phyloP scores from a whole-genome alignment of 1,140 invertebrate species.

The Neodiprion fabricii region DNA sequence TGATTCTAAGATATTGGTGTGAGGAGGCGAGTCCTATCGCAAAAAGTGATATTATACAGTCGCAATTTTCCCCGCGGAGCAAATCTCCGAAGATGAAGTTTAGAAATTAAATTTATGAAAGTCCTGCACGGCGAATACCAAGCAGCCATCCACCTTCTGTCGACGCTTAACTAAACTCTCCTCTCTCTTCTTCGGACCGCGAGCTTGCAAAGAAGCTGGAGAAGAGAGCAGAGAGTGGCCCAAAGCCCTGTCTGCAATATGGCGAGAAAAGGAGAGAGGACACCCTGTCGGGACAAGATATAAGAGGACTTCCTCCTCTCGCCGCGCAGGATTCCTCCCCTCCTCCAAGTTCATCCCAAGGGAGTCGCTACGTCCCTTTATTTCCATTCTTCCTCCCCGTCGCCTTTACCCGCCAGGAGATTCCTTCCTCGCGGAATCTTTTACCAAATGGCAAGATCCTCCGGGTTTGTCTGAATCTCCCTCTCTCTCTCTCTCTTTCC shows the following conservation, averaged over 20 bases:
- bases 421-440: not conserved
- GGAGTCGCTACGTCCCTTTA: not conserved
- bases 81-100: conserved; percentile 24
- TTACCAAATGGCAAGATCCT: conserved; percentile 2
- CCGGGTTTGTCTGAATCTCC: not conserved
- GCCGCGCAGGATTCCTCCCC: not conserved
- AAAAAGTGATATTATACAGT: not conserved
- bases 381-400: not conserved
- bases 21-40: not conserved
- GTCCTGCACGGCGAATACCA: conserved; percentile 37
- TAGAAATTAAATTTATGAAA: conserved; percentile 44
- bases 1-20: not conserved
- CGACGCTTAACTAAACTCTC: conserved; percentile 5
- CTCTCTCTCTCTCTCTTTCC: too few species aligned
- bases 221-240: not conserved
- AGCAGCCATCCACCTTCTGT: conserved; percentile 15
- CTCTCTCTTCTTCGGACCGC: not conserved
- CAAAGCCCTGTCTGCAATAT: not conserved
- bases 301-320: not conserved
- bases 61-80: conserved; percentile 18
- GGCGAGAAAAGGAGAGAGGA: not conserved
- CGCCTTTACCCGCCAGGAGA: not conserved
- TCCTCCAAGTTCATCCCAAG: not conserved
- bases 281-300: conserved; percentile 11
- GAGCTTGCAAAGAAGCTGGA: not conserved